These are phyloP conservation scores for Macroglossus sobrinus DNA, from an alignment of 2,113 vertebrate species.

Conservation along the genomic window DNA sequence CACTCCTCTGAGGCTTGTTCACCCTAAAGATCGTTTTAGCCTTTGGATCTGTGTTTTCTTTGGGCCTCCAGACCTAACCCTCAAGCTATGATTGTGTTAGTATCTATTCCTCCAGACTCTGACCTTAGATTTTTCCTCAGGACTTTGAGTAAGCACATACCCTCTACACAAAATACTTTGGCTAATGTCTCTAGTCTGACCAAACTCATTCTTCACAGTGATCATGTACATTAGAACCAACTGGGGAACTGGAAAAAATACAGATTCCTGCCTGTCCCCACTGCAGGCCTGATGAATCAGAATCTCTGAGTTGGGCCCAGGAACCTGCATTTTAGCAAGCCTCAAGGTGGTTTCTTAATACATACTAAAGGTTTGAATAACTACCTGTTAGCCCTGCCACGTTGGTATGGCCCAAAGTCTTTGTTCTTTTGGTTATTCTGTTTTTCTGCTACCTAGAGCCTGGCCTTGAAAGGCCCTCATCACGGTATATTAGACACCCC, in stretches of 20 bases:
- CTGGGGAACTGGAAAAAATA: background rate
- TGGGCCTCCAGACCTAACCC: background rate
- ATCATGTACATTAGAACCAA: background rate
- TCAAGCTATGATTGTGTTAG: background rate
- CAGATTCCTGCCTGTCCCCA: background rate
- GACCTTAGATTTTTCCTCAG: background rate
- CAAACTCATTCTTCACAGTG: background rate
- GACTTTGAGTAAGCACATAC: too few species aligned
- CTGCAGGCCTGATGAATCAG: background rate
- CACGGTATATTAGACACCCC: background rate
- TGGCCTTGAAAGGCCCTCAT: background rate
- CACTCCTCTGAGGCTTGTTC: background rate
- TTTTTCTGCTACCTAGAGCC: background rate
- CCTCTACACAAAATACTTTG: background rate
- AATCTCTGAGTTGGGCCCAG: background rate
- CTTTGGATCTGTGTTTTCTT: background rate
- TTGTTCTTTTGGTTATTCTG: background rate
- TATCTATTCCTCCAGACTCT: background rate
- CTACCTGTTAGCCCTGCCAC: background rate
- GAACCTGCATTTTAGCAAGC: background rate
- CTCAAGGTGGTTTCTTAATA: background rate
- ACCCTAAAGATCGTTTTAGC: rapidly evolving
- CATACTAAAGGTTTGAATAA: background rate
- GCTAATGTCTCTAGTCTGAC: background rate
- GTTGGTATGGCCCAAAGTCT: background rate